Evolutionary conservation across 2,888 invertebrate genomes (phyloP).

Genomic region (Eueremaeus valkanovi): DNA sequence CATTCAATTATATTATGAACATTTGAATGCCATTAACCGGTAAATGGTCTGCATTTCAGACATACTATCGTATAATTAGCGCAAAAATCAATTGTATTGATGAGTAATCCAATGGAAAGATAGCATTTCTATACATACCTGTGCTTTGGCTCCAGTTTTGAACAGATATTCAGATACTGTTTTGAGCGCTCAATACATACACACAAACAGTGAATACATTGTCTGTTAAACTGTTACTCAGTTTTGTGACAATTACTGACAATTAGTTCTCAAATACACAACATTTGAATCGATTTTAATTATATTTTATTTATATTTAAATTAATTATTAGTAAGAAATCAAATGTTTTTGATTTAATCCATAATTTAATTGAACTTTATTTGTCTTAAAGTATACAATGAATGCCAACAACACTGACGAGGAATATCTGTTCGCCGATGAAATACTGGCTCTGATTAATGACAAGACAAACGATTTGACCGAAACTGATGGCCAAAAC

Average conservation of each 20-base stretch:
- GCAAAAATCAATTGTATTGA: background rate
- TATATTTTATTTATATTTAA: too few species aligned
- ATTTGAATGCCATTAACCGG: background rate
- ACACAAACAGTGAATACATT: too few species aligned
- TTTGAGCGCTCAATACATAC: background rate
- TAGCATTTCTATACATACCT: background rate
- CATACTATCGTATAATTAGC: slow-evolving; percentile 17
- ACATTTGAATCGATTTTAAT: too few species aligned
- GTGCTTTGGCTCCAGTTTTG: background rate
- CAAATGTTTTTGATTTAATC: too few species aligned
- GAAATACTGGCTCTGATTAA: background rate
- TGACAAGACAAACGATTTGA: background rate
- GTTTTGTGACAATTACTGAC: background rate
- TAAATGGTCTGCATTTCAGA: background rate
- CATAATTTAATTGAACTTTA: too few species aligned
- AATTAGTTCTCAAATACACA: background rate
- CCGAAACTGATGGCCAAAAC: background rate
- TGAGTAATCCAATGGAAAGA: background rate
- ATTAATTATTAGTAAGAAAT: too few species aligned
- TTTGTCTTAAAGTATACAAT: background rate
- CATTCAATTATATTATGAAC: background rate
- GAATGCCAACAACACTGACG: background rate
- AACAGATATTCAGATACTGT: background rate
- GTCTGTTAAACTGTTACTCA: background rate
- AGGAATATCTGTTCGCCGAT: background rate